Evolutionary conservation across 1,140 invertebrate genomes (phyloP).

Genomic region (Drosophila aff.): DNA sequence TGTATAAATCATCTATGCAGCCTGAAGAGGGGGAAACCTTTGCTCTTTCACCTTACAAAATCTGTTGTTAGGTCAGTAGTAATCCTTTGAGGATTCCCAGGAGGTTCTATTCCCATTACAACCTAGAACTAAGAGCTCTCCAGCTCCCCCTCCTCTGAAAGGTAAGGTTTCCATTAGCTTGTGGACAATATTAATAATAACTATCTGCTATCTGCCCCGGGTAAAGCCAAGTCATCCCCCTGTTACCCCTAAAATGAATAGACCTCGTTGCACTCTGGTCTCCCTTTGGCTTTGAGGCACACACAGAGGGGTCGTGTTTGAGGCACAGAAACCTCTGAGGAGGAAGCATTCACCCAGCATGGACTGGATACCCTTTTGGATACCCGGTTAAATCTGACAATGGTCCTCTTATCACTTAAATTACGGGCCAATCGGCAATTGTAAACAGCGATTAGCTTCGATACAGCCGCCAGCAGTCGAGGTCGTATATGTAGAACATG

Average conservation of each 20-base stretch:
- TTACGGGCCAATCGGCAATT: conserved; percentile 56
- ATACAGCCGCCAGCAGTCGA: conserved; percentile 9
- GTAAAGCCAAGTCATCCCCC: not conserved
- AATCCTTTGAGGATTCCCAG: not conserved
- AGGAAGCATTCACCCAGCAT: not conserved
- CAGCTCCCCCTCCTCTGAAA: not conserved
- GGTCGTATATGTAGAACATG: conserved; percentile 53
- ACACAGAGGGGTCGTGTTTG: not conserved
- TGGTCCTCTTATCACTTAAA: conserved; percentile 37
- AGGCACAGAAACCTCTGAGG: not conserved
- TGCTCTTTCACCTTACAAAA: not conserved
- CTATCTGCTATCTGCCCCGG: not conserved
- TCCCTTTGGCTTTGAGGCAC: not conserved
- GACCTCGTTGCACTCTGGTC: not conserved
- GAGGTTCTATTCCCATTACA: not conserved
- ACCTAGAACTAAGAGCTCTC: not conserved
- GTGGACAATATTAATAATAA: not conserved
- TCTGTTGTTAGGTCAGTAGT: too few relatives aligned
- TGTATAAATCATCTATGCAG: not conserved
- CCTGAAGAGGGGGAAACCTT: not conserved
- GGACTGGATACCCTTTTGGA: not conserved
- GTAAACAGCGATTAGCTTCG: conserved; percentile 62
- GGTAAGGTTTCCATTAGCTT: not conserved
- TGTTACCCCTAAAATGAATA: not conserved
- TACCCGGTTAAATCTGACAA: conserved; percentile 6